Conservation (phyloP, 2,113 vertebrate genomes). For the Labeo catla region DNA sequence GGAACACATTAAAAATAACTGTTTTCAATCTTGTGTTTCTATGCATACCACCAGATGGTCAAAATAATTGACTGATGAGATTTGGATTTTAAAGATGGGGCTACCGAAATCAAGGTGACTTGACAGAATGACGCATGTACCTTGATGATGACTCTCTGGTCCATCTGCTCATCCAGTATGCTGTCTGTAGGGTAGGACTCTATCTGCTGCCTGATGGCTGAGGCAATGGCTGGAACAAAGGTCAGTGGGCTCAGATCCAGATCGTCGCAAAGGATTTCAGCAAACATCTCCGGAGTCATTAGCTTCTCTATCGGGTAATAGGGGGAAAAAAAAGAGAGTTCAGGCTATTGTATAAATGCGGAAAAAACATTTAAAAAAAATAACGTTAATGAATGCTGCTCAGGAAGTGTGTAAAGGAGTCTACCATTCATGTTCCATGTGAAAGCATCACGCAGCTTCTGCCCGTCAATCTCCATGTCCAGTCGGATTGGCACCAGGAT, state of each 20-base stretch:
- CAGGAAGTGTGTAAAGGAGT: not conserved
- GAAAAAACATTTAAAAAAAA: no score
- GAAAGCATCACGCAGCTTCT: constrained; percentile 96
- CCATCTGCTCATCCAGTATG: constrained; percentile 94
- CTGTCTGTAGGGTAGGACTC: constrained; percentile 97
- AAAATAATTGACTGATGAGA: not conserved
- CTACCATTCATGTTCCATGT: constrained; percentile 99
- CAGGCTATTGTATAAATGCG: not conserved
- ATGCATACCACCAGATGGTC: not conserved
- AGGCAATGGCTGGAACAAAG: constrained; percentile 96
- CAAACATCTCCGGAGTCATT: constrained; percentile 99
- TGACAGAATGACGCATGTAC: constrained; percentile 62
- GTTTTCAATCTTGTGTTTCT: not conserved
- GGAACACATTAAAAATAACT: not conserved
- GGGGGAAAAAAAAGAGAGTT: not conserved
- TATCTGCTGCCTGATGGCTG: constrained; percentile 97
- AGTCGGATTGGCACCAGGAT: constrained; percentile 94
- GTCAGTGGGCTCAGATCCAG: constrained; percentile 96
- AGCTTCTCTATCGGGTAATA: constrained; percentile 84
- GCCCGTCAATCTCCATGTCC: constrained; percentile 98
- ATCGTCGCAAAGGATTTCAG: constrained; percentile 97
- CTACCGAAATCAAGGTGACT: not conserved
- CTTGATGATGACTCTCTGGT: constrained; percentile 99
- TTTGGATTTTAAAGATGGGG: not conserved
- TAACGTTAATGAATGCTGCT: not conserved